A percentile compares a stretch with the other conserved stretches of the same genome.
phyloP scores from a whole-genome alignment of 2,888 invertebrate genomes.

The Torymus tubicola region DNA sequence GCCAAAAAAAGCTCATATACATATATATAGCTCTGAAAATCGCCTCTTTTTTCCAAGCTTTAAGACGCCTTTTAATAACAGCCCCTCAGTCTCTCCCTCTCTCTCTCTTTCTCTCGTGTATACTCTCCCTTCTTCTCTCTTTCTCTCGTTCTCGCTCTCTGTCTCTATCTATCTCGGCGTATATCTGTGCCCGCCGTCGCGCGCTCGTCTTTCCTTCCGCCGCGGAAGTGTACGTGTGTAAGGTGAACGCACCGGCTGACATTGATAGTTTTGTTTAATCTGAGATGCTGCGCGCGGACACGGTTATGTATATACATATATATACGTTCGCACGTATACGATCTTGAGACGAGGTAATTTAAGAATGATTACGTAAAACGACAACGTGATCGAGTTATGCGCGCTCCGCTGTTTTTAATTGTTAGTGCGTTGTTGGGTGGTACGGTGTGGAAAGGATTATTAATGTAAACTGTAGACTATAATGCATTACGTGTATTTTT shows the following conservation, averaged over 20 bases:
- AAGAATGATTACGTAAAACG: too few species aligned
- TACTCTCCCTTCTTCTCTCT: slow-evolving; percentile 3
- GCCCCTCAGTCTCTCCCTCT: slow-evolving; percentile 3
- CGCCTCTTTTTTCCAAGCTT: slow-evolving; percentile 51
- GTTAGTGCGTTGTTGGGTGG: not conserved
- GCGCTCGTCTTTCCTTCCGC: too few species aligned
- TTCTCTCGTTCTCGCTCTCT: slow-evolving; percentile 19
- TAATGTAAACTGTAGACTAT: too few species aligned
- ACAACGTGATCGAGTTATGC: too few species aligned
- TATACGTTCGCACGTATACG: too few species aligned
- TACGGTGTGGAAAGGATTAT: too few species aligned
- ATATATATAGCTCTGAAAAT: slow-evolving; percentile 1
- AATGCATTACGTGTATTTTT: too few species aligned
- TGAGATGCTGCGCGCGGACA: too few species aligned
- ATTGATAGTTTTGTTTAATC: slow-evolving; percentile 19
- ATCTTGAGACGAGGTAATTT: too few species aligned
- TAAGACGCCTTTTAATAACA: slow-evolving; percentile 48
- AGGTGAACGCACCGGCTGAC: slow-evolving; percentile 3
- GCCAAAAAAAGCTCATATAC: slow-evolving; percentile 15
- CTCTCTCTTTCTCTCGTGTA: not conserved
- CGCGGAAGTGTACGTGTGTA: not conserved
- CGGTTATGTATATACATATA: too few species aligned
- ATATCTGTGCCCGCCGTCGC: too few species aligned
- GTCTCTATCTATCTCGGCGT: not conserved
- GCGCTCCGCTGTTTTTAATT: not conserved